Evolutionary conservation across 2,888 invertebrate species (phyloP).

Genomic region (Catocala nupta): DNA sequence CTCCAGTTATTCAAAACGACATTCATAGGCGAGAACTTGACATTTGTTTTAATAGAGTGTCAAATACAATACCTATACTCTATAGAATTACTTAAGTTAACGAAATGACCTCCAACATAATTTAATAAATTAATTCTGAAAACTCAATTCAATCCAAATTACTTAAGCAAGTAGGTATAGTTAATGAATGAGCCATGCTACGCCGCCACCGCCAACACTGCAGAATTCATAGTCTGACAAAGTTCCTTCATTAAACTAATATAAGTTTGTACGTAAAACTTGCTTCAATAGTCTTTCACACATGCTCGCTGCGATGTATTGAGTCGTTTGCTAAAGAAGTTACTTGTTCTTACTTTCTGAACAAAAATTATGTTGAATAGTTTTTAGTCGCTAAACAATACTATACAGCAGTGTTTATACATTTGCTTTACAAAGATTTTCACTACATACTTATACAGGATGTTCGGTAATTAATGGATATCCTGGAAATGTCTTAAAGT

Average conservation of each 20-base stretch:
- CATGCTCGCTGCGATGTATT: slow-evolving; percentile 9
- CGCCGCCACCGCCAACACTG: slow-evolving; percentile 16
- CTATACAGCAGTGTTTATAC: too few relatives aligned
- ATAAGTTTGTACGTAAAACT: slow-evolving; percentile 34
- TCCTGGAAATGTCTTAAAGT: too few relatives aligned
- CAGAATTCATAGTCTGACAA: slow-evolving; percentile 33
- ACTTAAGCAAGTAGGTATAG: slow-evolving; percentile 9
- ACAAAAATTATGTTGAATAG: too few relatives aligned
- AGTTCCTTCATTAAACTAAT: slow-evolving; percentile 43
- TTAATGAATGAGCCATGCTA: slow-evolving; percentile 1
- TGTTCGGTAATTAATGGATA: too few relatives aligned
- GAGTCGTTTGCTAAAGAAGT: slow-evolving; percentile 10
- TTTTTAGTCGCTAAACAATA: too few relatives aligned
- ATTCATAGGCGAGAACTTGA: too few relatives aligned
- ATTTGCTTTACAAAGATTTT: too few relatives aligned
- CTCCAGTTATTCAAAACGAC: too few relatives aligned
- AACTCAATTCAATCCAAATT: slow-evolving; percentile 8
- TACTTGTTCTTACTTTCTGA: not conserved
- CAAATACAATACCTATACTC: too few relatives aligned
- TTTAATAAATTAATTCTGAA: slow-evolving; percentile 4
- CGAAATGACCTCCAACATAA: not conserved
- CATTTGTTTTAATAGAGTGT: too few relatives aligned
- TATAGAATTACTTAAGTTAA: not conserved
- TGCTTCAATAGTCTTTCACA: slow-evolving; percentile 11
- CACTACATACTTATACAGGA: too few relatives aligned